Evolutionary conservation across 1,140 invertebrate species (phyloP), one percentile per base, ranked within the genome.

Genomic region (Scaptomyza graminum): DNA sequence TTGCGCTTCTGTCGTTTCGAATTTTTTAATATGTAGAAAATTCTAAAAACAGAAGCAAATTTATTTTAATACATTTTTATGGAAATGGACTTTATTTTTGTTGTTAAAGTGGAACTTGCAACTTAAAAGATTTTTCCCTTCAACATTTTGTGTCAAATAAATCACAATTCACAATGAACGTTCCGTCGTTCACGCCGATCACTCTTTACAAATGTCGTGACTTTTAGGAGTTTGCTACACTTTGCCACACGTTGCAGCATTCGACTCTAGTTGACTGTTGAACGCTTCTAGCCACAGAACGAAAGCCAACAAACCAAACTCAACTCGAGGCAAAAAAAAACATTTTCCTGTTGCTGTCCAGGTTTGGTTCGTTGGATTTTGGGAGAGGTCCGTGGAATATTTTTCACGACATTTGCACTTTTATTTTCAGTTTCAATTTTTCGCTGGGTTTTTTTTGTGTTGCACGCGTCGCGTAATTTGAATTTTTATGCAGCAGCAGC

Each of bases 321-420:
- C 28, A 31, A 31, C 5, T 31, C 5, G 28, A 41, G 37, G 37
- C 37, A 12, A 41, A 41, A 12, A 41, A 41, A 13, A 31, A 15
- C 0, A 22, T 22, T 22, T 31, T 18, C 22, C 62, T 52, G 49
- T 22, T 25, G 6, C 16, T 34, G 56, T 76, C 67, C 67, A 76
- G 74, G 74, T 72, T 65, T 60, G 41, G 22, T 12, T 31, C 56
- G 47, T 16, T n/a, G n/a, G 41, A 37, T 62, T 39, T 34, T 34
- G 18, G 9, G 31, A 55, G 39, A 16, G 39, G 34, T 62, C 44
- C 31, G 37, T 73, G 71, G 71, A 56, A 77, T 64, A 60, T 49
- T 67, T 55, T 67, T 55, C 55, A 77, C 78, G 70, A 81, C 82
- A 87, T 88, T 88, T 87, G 79, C 82, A 87, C 82, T 87, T 88